Evolutionary conservation across 2,888 invertebrate genomes (phyloP), one percentile per base, ranked within the genome.

Genomic region (Trichopria drosophilae): DNA sequence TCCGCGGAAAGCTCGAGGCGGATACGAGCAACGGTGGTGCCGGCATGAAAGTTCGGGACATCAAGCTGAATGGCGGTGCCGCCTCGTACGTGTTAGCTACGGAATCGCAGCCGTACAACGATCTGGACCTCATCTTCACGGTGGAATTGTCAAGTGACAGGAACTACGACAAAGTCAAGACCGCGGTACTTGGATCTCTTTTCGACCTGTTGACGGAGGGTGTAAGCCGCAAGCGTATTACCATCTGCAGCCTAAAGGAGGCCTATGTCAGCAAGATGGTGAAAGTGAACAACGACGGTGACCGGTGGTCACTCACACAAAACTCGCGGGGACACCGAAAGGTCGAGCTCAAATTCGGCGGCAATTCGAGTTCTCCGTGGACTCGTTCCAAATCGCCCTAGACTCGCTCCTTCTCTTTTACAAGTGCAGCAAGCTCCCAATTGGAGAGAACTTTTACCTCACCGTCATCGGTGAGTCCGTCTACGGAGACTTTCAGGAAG

Each of bases 191-290:
- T 53, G 88, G 90, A 65, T 92, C 95, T 10, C 82, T 98, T 60
- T 87, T 88, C 78, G 95, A 87, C 77, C 87, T 86, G 79, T 83
- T 88, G 76, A 97, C 86, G 61, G 90, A 84, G 62, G 88, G 88
- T 48, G 87, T 90, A 26, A 90, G 87, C 72, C 90, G 93, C 68
- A 90, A 93, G 65, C 89, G 95, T 68, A 93, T 96, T 74, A 86
- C 90, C 41, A 87, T 92, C 35, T 94, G 95, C 77, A 90, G 91
- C 66, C 81, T 96, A 62, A 95, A 93, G 72, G 93, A 93, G 76
- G 93, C 93, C 43, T 99, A 99, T 80, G 97, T 99, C 52, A 91
- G 95, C 76, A 99, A 99, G 79, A 97, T 99, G 98, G 97, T 99
- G 54, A 99, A 99, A 80, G 98, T 99, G 58, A 91, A 90, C 76